phyloP scores from a whole-genome alignment of 2,797 vertebrate species.

The Nannoperca australis region DNA sequence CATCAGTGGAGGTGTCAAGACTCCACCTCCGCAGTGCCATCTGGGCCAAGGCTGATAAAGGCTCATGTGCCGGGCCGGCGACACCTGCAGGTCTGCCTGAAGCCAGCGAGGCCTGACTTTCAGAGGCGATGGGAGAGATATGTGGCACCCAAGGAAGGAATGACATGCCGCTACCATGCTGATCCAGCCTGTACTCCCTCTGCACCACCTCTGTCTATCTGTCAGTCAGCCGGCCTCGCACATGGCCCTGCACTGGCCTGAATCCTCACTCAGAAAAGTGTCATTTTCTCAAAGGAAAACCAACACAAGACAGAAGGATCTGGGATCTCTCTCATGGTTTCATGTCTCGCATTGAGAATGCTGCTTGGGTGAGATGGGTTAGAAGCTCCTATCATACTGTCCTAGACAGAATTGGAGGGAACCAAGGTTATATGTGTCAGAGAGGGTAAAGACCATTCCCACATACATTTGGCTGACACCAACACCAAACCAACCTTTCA shows the following conservation, averaged over 20 bases:
- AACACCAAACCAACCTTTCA: background rate
- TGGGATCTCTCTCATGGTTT: conserved; percentile 37
- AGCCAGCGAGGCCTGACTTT: conserved; percentile 81
- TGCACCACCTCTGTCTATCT: conserved; percentile 53
- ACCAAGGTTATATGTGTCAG: background rate
- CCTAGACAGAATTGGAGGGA: conserved; percentile 1
- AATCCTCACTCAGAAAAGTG: conserved; percentile 38
- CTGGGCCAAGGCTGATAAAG: conserved; percentile 86
- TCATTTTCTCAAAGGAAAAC: conserved; percentile 36
- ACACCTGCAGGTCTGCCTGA: conserved; percentile 81
- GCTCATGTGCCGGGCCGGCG: conserved; percentile 81
- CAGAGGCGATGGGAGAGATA: conserved; percentile 83
- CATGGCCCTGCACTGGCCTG: conserved; percentile 45
- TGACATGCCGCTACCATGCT: conserved; percentile 73
- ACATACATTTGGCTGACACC: background rate
- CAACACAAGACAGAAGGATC: conserved; percentile 20
- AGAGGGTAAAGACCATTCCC: background rate
- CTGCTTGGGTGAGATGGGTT: background rate
- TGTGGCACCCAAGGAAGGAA: conserved; percentile 72
- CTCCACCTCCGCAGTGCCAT: conserved; percentile 76
- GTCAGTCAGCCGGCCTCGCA: conserved; percentile 59
- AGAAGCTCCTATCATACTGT: conserved; percentile 7
- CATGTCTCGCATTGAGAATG: conserved; percentile 14
- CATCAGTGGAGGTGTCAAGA: conserved; percentile 80
- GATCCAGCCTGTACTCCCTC: conserved; percentile 61